Conservation (phyloP, 2,797 vertebrate genomes). For the Podarcis siculus region DNA sequence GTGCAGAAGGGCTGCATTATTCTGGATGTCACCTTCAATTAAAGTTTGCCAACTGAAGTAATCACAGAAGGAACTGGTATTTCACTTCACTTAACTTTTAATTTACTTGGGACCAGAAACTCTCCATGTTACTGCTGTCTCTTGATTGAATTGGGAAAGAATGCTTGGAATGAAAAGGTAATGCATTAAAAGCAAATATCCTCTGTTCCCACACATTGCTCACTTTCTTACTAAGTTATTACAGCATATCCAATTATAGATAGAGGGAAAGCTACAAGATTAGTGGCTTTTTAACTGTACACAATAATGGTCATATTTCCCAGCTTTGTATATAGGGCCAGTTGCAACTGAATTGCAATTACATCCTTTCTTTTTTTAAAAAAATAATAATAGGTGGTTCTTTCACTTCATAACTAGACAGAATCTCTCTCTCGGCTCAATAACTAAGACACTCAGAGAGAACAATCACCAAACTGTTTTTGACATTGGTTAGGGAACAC, state of each 20-base stretch:
- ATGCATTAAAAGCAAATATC: constrained; percentile 37
- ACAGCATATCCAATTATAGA: constrained; percentile 27
- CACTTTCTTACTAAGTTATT: constrained; percentile 22
- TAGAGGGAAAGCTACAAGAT: constrained; percentile 5
- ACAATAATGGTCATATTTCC: constrained; percentile 1
- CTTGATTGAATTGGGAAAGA: constrained; percentile 45
- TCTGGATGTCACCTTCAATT: constrained; percentile 18
- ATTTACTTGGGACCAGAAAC: constrained; percentile 23
- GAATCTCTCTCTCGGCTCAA: background rate
- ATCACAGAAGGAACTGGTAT: background rate
- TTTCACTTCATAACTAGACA: constrained; percentile 30
- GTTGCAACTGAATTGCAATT: constrained; percentile 19
- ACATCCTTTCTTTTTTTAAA: background rate
- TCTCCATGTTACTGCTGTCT: constrained; percentile 5
- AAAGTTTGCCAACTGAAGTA: constrained; percentile 10
- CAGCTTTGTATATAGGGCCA: background rate
- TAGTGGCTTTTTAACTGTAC: constrained; percentile 26
- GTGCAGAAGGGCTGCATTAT: background rate
- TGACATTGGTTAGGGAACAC: background rate
- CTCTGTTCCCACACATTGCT: background rate
- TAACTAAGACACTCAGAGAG: background rate
- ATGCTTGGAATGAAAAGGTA: constrained; percentile 34
- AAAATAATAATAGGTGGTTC: background rate
- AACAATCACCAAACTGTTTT: background rate
- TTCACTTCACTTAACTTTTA: constrained; percentile 41